These are phyloP conservation scores for Aphrocallistes beatrix DNA, from an alignment of 37 sponge, comb jelly and placozoan species.

Conservation along the genomic window DNA sequence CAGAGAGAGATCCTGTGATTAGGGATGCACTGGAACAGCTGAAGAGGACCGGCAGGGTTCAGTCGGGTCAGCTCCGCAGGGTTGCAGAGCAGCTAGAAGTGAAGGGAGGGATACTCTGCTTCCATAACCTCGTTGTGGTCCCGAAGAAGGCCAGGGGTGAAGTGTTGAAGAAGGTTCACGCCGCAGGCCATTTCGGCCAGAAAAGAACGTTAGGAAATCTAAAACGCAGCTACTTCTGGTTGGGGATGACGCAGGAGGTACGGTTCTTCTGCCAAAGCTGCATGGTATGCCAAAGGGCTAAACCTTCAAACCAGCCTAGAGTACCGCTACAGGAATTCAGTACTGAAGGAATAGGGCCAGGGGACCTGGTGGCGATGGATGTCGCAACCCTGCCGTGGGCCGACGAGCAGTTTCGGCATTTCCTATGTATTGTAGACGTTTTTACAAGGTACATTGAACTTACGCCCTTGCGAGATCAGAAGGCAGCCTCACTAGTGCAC, in stretches of 20 bases:
- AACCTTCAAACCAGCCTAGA: background rate
- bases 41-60: background rate
- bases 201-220: background rate
- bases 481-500: background rate
- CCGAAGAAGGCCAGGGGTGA: background rate
- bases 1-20: background rate
- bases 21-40: background rate
- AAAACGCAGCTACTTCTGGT: background rate
- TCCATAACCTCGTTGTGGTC: background rate
- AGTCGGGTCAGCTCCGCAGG: background rate
- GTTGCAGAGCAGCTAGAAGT: background rate
- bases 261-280: background rate
- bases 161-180: background rate
- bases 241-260: background rate
- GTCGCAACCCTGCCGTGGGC: background rate
- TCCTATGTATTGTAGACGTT: background rate
- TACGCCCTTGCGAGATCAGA: background rate
- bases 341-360: background rate
- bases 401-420: background rate
- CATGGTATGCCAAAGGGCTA: background rate
- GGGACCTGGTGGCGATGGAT: constrained; percentile 9
- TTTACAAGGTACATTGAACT: background rate
- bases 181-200: background rate
- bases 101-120: background rate
- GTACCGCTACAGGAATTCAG: constrained; percentile 4